A percentile compares a stretch with the other conserved stretches of the same genome.
Evolutionary conservation across 1,140 invertebrate species (phyloP).

Genomic region (Idris sp.): DNA sequence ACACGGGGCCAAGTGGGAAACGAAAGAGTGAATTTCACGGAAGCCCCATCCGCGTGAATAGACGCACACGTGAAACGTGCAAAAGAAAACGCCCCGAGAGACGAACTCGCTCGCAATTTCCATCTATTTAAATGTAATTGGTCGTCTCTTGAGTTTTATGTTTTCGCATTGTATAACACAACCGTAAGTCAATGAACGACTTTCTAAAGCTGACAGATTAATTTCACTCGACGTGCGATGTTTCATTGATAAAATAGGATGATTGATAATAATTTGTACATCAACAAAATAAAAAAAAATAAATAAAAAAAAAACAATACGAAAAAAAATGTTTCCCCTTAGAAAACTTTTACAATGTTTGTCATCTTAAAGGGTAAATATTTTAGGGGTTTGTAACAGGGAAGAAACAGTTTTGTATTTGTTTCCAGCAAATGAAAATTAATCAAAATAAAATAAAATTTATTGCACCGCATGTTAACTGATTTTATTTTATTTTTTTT

Average conservation of each 20-base stretch:
- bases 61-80: slow-evolving; percentile 26
- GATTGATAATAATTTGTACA: slow-evolving; percentile 45
- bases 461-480: too few species aligned
- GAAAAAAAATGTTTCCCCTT: too few species aligned
- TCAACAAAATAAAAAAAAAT: too few species aligned
- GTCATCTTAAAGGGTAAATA: too few species aligned
- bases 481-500: too few species aligned
- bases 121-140: slow-evolving; percentile 54
- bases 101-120: slow-evolving; percentile 34
- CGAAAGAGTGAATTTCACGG: slow-evolving; percentile 48
- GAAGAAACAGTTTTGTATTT: too few species aligned
- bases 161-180: slow-evolving; percentile 61
- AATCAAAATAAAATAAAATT: too few species aligned
- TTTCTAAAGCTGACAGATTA: slow-evolving; percentile 62
- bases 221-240: slow-evolving; percentile 26
- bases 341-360: too few species aligned
- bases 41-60: slow-evolving; percentile 27
- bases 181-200: slow-evolving; percentile 57
- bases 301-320: too few species aligned
- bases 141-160: slow-evolving; percentile 39
- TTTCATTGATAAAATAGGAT: slow-evolving; percentile 55
- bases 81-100: slow-evolving; percentile 30
- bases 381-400: too few species aligned
- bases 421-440: too few species aligned
- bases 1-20: slow-evolving; percentile 34